A percentile compares a stretch with the other conserved stretches of the same genome.
Conservation (phyloP, 2,888 invertebrate genomes). For the Harpagoxenus sublaevis region DNA sequence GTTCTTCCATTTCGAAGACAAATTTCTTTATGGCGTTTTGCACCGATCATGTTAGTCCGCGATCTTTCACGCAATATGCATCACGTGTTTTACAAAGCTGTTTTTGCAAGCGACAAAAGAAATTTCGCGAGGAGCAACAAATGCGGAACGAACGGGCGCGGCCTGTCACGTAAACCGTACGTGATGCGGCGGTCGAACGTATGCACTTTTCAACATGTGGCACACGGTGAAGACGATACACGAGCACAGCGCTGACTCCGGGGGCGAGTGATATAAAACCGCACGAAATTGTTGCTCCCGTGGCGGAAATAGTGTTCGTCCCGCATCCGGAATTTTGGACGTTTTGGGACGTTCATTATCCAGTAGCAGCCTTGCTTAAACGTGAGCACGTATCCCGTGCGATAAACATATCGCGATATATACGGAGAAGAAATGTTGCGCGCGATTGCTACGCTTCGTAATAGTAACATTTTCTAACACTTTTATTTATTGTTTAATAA, state of each 20-base stretch:
- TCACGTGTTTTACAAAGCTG: neutral
- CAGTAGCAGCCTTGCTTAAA: conserved; percentile 67
- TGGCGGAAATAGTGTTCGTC: conserved; percentile 72
- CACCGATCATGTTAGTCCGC: too few species aligned
- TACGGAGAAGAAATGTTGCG: conserved; percentile 7
- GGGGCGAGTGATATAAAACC: conserved; percentile 70
- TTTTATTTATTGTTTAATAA: neutral
- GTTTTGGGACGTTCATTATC: conserved; percentile 75
- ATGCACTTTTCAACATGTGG: conserved; percentile 62
- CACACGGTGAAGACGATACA: conserved; percentile 62
- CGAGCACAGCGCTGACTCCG: conserved; percentile 4
- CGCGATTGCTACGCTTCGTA: neutral
- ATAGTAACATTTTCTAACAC: neutral
- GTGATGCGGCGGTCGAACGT: conserved; percentile 51
- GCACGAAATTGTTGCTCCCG: conserved; percentile 78
- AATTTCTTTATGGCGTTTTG: too few species aligned
- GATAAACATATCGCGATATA: conserved; percentile 47
- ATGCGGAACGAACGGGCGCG: conserved; percentile 1
- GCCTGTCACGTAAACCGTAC: conserved; percentile 61
- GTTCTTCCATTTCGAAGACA: too few species aligned
- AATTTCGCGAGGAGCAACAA: conserved; percentile 41
- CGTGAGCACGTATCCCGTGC: conserved; percentile 60
- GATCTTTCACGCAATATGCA: neutral
- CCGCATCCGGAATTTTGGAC: conserved; percentile 69
- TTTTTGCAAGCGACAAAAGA: neutral